Percentiles rank a stretch among this genome's conserved stretches.
These are phyloP conservation scores for Propsilocerus akamusi DNA, from an alignment of 1,140 invertebrate species.

Conservation along the genomic window DNA sequence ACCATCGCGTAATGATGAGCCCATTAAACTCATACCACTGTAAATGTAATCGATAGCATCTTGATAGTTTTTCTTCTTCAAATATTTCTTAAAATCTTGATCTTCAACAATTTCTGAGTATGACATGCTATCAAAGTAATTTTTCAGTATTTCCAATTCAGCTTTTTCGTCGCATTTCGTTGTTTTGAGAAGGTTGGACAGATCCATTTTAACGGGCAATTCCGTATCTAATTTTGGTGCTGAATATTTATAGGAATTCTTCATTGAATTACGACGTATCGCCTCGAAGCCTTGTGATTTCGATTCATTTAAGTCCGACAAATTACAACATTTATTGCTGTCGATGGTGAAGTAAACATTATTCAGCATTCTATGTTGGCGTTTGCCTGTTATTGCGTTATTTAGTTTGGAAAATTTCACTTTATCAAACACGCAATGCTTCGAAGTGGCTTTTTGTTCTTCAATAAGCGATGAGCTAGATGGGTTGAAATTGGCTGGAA, in stretches of 20 bases:
- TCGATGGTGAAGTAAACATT: background rate
- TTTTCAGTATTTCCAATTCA: conserved; percentile 12
- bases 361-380: background rate
- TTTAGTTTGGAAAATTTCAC: background rate
- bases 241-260: background rate
- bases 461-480: background rate
- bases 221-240: background rate
- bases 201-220: background rate
- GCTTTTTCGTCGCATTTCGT: background rate
- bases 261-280: background rate
- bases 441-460: background rate
- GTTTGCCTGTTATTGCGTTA: background rate
- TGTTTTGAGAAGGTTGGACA: background rate
- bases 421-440: background rate
- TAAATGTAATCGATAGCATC: conserved; percentile 13
- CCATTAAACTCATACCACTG: background rate
- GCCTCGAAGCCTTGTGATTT: background rate
- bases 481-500: background rate
- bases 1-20: background rate
- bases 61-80: conserved; percentile 17
- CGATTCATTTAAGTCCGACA: background rate
- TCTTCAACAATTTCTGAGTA: conserved; percentile 20
- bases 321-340: background rate
- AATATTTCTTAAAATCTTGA: conserved; percentile 16
- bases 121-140: conserved; percentile 18